phyloP scores from a whole-genome alignment of 2,113 vertebrate genomes.

The Sander vitreus region DNA sequence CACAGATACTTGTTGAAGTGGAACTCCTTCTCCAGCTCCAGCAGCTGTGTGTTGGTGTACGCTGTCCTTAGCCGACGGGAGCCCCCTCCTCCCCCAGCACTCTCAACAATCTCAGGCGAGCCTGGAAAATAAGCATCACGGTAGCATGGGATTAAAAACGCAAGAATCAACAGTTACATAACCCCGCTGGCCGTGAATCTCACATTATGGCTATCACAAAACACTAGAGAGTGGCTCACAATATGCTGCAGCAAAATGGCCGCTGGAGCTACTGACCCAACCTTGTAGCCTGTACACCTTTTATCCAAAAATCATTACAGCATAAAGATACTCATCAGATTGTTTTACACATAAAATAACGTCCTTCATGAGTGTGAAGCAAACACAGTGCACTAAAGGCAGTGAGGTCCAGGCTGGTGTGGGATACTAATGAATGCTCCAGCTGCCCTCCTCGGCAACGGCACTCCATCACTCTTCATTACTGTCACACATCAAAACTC shows the following conservation, averaged over 20 bases:
- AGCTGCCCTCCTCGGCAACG: slow-evolving; percentile 96
- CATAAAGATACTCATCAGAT: slow-evolving; percentile 27
- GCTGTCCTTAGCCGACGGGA: slow-evolving; percentile 96
- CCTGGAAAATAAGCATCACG: slow-evolving; percentile 88
- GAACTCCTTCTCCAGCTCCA: slow-evolving; percentile 99
- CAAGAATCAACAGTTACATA: slow-evolving; percentile 78
- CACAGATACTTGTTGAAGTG: slow-evolving; percentile 99
- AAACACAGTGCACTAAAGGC: slow-evolving; percentile 88
- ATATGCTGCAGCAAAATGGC: slow-evolving; percentile 80
- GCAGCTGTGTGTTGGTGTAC: slow-evolving; percentile 99
- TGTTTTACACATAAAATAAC: slow-evolving; percentile 42
- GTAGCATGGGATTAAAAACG: slow-evolving; percentile 81
- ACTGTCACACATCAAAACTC: slow-evolving; percentile 98
- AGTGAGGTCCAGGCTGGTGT: slow-evolving; percentile 80
- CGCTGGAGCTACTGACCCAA: slow-evolving; percentile 65
- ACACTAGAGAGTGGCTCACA: slow-evolving; percentile 38
- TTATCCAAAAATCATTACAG: slow-evolving; percentile 32
- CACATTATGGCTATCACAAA: slow-evolving; percentile 34
- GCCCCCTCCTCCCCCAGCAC: slow-evolving; percentile 84
- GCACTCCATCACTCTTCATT: slow-evolving; percentile 99
- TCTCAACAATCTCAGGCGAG: slow-evolving; percentile 93
- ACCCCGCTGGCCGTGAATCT: slow-evolving; percentile 45
- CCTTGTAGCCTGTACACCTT: background rate
- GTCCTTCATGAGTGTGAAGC: slow-evolving; percentile 82
- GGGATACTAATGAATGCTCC: slow-evolving; percentile 94